Conservation (phyloP, 2,113 vertebrate species). For the Nothobranchius kuhntae region DNA sequence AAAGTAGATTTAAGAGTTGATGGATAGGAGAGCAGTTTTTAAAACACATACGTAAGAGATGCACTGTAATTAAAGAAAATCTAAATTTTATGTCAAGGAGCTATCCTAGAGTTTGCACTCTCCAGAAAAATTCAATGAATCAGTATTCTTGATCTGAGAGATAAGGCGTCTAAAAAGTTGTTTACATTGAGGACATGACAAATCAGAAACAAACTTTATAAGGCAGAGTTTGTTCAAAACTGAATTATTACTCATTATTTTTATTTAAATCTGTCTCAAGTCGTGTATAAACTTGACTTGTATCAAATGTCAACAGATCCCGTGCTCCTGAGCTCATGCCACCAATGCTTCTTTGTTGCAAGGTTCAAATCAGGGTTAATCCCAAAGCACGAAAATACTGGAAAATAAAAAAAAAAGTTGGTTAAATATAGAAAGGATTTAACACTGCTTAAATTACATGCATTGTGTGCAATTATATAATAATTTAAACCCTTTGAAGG, state of each 20-base stretch:
- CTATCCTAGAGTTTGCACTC: too few relatives aligned
- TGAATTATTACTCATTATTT: neutral
- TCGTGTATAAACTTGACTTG: constrained; percentile 13
- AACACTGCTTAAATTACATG: constrained; percentile 47
- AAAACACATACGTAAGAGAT: too few relatives aligned
- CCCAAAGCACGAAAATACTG: constrained; percentile 54
- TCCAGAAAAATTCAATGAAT: too few relatives aligned
- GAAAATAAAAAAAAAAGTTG: constrained; percentile 45
- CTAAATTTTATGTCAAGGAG: too few relatives aligned
- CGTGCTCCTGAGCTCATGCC: constrained; percentile 38
- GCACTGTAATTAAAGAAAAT: too few relatives aligned
- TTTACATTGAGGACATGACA: neutral
- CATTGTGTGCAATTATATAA: constrained; percentile 66
- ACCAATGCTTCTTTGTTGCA: constrained; percentile 11
- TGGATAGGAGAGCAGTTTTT: too few relatives aligned
- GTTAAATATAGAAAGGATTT: constrained; percentile 71
- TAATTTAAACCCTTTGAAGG: neutral
- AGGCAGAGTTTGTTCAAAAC: neutral
- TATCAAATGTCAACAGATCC: constrained; percentile 29
- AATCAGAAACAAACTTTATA: neutral
- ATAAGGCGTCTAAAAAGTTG: too few relatives aligned
- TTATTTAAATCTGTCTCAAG: neutral
- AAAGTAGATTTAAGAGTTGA: too few relatives aligned
- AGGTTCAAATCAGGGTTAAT: constrained; percentile 63
- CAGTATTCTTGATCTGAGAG: neutral